Percentiles rank a stretch among this genome's conserved stretches.
Conservation (phyloP, 2,888 invertebrate genomes). For the Mystacides longicornis region DNA sequence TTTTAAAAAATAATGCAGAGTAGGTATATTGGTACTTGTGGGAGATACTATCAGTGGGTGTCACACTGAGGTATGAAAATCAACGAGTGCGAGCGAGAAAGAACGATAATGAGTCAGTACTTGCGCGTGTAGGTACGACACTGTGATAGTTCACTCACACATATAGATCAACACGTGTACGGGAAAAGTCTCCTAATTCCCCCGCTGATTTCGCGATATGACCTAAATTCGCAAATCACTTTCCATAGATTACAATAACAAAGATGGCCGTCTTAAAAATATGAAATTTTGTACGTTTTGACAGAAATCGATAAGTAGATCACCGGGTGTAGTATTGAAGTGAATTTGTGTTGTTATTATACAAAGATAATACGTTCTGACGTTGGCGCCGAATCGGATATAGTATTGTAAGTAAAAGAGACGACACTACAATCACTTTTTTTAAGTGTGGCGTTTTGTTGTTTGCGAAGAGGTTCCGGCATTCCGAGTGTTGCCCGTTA, state of each 20-base stretch:
- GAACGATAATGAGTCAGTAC: background rate
- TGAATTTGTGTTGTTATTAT: background rate
- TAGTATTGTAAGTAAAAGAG: background rate
- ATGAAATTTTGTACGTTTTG: background rate
- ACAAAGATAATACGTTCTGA: background rate
- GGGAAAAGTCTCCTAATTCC: conserved; percentile 2
- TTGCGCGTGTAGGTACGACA: background rate
- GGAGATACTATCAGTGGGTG: background rate
- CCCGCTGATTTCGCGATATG: background rate
- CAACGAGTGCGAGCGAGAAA: background rate
- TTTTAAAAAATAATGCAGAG: background rate
- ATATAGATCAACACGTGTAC: background rate
- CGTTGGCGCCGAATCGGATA: conserved; percentile 2
- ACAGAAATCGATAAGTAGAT: background rate
- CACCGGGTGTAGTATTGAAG: background rate
- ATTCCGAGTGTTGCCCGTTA: too few relatives aligned
- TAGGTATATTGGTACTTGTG: background rate
- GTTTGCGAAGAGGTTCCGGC: background rate
- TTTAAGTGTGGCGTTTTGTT: background rate
- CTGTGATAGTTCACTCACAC: background rate
- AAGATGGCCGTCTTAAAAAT: background rate
- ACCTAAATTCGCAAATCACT: background rate
- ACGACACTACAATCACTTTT: conserved; percentile 1
- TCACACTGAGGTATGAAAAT: too few relatives aligned
- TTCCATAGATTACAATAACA: background rate